Evolutionary conservation across 1,140 invertebrate species (phyloP).

Genomic region (Drosophila tristis): DNA sequence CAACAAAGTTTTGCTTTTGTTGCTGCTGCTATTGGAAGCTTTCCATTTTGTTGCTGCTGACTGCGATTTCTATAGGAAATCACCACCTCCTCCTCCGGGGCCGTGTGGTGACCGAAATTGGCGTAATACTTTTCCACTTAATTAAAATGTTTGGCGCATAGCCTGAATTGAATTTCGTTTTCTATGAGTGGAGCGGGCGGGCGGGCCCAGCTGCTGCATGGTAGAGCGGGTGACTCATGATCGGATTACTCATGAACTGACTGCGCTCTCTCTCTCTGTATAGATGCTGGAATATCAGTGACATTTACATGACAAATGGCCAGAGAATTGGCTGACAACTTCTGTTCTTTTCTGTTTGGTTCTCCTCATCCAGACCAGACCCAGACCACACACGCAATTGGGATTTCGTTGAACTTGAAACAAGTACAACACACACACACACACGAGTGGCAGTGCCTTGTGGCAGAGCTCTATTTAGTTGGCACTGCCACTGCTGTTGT

Average conservation of each 20-base stretch:
- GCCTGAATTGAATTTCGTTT: constrained; percentile 79
- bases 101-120: constrained; percentile 60
- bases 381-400: constrained; percentile 56
- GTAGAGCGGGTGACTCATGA: neutral
- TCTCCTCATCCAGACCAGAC: constrained; percentile 5
- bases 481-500: constrained; percentile 19
- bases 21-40: constrained; percentile 54
- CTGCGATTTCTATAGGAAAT: constrained; percentile 71
- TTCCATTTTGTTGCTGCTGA: constrained; percentile 72
- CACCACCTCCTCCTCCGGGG: constrained; percentile 1
- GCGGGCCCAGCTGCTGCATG: too few species aligned
- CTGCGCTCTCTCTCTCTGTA: constrained; percentile 22
- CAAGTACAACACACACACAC: constrained; percentile 31
- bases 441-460: constrained; percentile 8
- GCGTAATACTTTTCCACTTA: constrained; percentile 81
- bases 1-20: constrained; percentile 74
- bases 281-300: constrained; percentile 65
- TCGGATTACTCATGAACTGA: neutral
- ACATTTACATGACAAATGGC: constrained; percentile 58
- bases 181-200: constrained; percentile 22
- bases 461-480: constrained; percentile 18
- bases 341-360: too few species aligned
- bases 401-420: constrained; percentile 74
- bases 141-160: constrained; percentile 81
- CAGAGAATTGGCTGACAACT: constrained; percentile 30